Base-by-base conservation (phyloP, 2,113 vertebrate species). In the Nothobranchius kuhntae region DNA sequence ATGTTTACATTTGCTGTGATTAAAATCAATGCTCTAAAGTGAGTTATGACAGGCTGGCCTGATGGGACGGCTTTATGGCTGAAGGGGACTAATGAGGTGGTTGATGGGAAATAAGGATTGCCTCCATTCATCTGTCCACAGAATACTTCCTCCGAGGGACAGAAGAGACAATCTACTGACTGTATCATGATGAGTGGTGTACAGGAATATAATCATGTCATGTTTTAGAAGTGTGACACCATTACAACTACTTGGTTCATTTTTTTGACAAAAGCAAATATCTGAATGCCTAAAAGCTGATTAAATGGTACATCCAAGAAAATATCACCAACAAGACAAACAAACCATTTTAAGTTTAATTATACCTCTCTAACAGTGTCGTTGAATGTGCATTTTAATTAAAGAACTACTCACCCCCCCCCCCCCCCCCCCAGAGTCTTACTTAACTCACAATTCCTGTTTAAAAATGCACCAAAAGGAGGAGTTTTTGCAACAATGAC, bases 1-100 rank as follows among this genome's bases (percentile, higher is more conserved):
- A 67, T 95, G 94, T 96, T 96, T 96, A 94, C 94, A 95, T 95
- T 95, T 90, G 91, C 61, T 12, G 86, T 93, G 93, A 94, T 95
- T 95, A 94, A 95, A 95, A 93, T 94, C 93, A 93, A 94, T 91
- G 93, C 87, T 71, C 81, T 87, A 91, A 88, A 93, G 92, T 93
- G 92, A 93, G 89, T 92, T 93, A 93, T 92, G 91, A 91, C 89
- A 90, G 81, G 61, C 62, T 30, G 75, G 85, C 80, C 89, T 92
- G 91, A 91, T 88, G 88, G 91, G 89, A 87, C 81, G 81, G 88
- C 84, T 93, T 93, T 92, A 93, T 92, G 87, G 91, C 79, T 85
- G 83, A 90, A 87, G 78, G 75, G 86, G 83, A 82, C 91, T 93
- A 93, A 93, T 91, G 86, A 91, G 91, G 85, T 91, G 87, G 89